A percentile compares a stretch with the other conserved stretches of the same genome.
phyloP scores from a whole-genome alignment of 1,140 invertebrate species.

The Octopus sinensis region DNA sequence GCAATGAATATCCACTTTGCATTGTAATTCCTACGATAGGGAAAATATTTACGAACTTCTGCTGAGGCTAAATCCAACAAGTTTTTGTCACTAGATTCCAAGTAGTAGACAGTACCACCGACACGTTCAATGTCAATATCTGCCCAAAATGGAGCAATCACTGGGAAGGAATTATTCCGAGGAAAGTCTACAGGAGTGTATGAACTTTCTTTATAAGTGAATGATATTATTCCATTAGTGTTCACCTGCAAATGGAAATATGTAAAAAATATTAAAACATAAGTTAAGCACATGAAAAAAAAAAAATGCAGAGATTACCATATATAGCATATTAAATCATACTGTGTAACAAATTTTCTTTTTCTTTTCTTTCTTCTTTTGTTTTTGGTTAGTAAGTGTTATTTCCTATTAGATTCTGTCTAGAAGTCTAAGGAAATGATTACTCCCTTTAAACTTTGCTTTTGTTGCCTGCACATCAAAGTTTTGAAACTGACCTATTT shows the following conservation, averaged over 20 bases:
- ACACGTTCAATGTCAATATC: slow-evolving; percentile 35
- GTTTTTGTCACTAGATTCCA: slow-evolving; percentile 21
- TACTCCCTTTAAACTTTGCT: no score
- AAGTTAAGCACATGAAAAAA: no score
- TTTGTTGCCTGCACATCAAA: no score
- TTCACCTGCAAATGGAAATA: slow-evolving; percentile 34
- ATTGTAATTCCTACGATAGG: slow-evolving; percentile 29
- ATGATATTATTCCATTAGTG: slow-evolving; percentile 45
- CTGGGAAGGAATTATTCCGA: slow-evolving; percentile 21
- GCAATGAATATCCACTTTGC: slow-evolving; percentile 43
- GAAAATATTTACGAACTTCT: slow-evolving; percentile 33
- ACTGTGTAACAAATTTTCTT: no score
- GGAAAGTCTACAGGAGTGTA: slow-evolving; percentile 40
- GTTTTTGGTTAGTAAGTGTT: no score
- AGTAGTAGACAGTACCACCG: slow-evolving; percentile 34
- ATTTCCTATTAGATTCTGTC: no score
- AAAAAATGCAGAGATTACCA: no score
- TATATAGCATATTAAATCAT: no score
- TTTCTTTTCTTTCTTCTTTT: no score
- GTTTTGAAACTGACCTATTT: no score
- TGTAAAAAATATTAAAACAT: no score
- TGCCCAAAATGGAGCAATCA: slow-evolving; percentile 42
- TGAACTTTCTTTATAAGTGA: slow-evolving; percentile 29
- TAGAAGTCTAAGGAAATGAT: no score
- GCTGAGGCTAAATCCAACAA: slow-evolving; percentile 25